Base-by-base conservation (phyloP, 2,797 vertebrate genomes). In the Cossypha heuglini region DNA sequence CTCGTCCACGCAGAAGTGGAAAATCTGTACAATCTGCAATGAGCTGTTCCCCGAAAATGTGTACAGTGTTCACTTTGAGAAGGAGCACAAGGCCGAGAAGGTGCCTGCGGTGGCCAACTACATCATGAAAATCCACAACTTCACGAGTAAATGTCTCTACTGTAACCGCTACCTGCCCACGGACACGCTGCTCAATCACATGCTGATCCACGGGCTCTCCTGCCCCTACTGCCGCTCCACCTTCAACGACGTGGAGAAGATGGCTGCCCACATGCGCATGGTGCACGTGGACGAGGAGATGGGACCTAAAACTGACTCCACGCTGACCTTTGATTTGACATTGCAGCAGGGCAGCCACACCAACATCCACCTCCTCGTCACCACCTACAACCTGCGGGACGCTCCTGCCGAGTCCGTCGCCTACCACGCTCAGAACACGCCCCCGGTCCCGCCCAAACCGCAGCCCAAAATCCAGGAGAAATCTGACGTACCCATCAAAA, bases 91-190 rank as follows among this genome's bases (percentile, higher is more conserved):
- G 97, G 99, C 99, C 1, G 99, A 99, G 97, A 99, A 99, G 98
- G 99, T 99, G 59, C 99, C 99, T 3, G 99, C 99, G 0, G 99
- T 99, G 73, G 99, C 99, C 94, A 99, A 99, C 97, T 99, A 99
- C 97, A 99, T 99, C 90, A 99, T 99, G 99, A 99, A 99, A 98
- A 99, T 99, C 97, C 99, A 99, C 97, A 99, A 99, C 97, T 99
- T 99, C 96, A 99, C 99, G 97, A 99, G 99, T 98, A 99, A 99
- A 98, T 99, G 99, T 98, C 98, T 99, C 86, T 99, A 99, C 98
- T 99, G 99, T 98, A 99, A 99, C 97, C 99, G 99, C 86, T 99
- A 99, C 96, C 98, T 99, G 93, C 99, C 99, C 94, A 99, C 99
- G 28, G 99, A 99, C 96, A 99, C 99, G 0, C 96, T 99, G 96